Evolutionary conservation across 2,797 vertebrate species (phyloP), one percentile per base, ranked within the genome.

Genomic region (Vireo griseus): DNA sequence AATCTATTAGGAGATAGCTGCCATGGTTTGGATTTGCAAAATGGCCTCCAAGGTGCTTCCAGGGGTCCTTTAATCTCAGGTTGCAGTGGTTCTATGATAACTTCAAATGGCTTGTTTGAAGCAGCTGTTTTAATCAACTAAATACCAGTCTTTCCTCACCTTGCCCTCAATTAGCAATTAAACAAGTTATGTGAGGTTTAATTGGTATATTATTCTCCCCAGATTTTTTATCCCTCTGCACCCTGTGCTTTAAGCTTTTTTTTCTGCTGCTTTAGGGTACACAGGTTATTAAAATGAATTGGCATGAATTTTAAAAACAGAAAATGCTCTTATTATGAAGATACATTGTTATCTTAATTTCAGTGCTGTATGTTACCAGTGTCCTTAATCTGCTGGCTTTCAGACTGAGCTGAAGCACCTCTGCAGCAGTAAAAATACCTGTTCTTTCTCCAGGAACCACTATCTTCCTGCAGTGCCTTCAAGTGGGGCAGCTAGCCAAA

Each of bases 41-140:
- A 67, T 52, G 18, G 19, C 17, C 65, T 89, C 83, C 54, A 73
- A 88, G 76, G 39, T 82, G 29, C 37, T 95, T 94, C 82, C 16
- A 6, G 39, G n/a, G 2, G 9, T 92, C 65, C 86, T 95, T 94
- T 75, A 16, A 66, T 71, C 55, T 90, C 66, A 68, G 42, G 58
- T 74, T 92, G 67, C 57, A 63, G 35, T 39, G 62, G 63, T 69
- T 94, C 82, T 96, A 33, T 82, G 55, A 75, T 86, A 97, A 94
- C 90, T 92, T 96, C 78, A 88, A 94, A 93, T 45, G 55, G 31
- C 65, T 96, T 96, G 77, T 95, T 94, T 95, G 78, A 97, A 97
- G 85, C 88, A 96, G 91, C 92, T 96, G 79, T 92, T 97, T 96
- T 94, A 97, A 97, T 95, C 95, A 95, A 82, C 91, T 90, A 67